Evolutionary conservation across 35 echinoderm and acorn worm species (phyloP).

Genomic region (Ophioderma brevispina): DNA sequence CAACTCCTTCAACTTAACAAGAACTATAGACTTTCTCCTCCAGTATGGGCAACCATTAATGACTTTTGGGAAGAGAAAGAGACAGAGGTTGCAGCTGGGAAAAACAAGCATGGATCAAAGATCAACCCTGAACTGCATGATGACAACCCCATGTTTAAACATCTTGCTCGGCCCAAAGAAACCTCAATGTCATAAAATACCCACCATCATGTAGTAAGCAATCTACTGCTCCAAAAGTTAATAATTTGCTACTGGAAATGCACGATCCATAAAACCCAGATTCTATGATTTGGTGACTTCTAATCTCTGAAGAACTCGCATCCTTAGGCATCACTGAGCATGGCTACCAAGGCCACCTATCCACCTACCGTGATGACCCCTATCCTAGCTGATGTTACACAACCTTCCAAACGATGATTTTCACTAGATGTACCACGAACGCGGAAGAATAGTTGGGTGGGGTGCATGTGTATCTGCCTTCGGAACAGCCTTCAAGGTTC

Average conservation of each 20-base stretch:
- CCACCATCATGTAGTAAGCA: not conserved
- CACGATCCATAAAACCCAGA: slow-evolving; percentile 9
- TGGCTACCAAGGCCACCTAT: slow-evolving; percentile 32
- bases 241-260: slow-evolving; percentile 58
- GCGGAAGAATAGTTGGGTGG: not conserved
- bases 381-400: slow-evolving; percentile 26
- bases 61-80: not conserved
- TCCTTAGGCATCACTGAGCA: slow-evolving; percentile 50
- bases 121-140: not conserved
- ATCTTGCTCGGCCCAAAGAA: too few species aligned
- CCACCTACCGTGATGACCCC: slow-evolving; percentile 28
- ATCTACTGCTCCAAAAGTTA: not conserved
- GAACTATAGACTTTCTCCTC: not conserved
- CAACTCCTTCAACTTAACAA: not conserved
- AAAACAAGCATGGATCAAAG: not conserved
- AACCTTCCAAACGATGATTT: slow-evolving; percentile 18
- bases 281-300: slow-evolving; percentile 20
- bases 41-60: not conserved
- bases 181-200: too few species aligned
- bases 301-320: slow-evolving; percentile 34
- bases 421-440: not conserved
- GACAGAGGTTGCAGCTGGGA: not conserved
- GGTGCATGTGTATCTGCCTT: not conserved
- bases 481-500: slow-evolving; percentile 15
- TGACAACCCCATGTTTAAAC: not conserved